Base-by-base conservation (phyloP, 2,888 invertebrate species). In the Orchesella flavescens region DNA sequence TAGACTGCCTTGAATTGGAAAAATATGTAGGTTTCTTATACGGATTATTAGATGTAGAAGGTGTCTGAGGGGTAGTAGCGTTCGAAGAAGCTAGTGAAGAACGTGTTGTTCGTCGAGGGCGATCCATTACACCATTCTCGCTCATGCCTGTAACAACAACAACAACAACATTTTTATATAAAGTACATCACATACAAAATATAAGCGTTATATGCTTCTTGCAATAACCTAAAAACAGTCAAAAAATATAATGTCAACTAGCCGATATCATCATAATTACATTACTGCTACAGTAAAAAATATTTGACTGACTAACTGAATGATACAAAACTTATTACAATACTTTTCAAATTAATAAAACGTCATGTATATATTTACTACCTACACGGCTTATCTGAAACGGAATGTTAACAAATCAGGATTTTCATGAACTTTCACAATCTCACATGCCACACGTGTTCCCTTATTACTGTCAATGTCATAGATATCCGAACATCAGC, bases 11-110 rank as follows among this genome's bases (percentile, higher is more conserved):
- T 46, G 43, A 21, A 63, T 59, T 49, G 17, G 86, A 83, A 46
- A 83, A 84, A 65, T 88, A 88, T 4, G 84, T 87, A 10, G 88
- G 88, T 68, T 87, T 88, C 68, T 87, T 88, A 69, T 88, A 88
- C 1, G 88, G 88, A 80, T 88, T 88, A 19, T 57, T 65, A 17
- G 80, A 63, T 15, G 65, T 81, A 1, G 81, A 61, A 46, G 84
- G 84, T 19, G 83, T 83, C 17, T 76, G 46, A 7, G 84, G 72
- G 17, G 84, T 65, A 19, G 73, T 68, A 46, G 72, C 34, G 24
- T 69, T 71, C n/a, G 79, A 44, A 12, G 66, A 69, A 1, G 75
- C 71, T 12, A 80, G 66, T 13, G 85, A 85, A 17, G 79, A 71
- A 59, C 85, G 83, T 0, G 85, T 85, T 21, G 85, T 68, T 80